These are phyloP conservation scores for Drosophila biarmipes DNA, from an alignment of 1,140 invertebrate genomes.

Conservation along the genomic window DNA sequence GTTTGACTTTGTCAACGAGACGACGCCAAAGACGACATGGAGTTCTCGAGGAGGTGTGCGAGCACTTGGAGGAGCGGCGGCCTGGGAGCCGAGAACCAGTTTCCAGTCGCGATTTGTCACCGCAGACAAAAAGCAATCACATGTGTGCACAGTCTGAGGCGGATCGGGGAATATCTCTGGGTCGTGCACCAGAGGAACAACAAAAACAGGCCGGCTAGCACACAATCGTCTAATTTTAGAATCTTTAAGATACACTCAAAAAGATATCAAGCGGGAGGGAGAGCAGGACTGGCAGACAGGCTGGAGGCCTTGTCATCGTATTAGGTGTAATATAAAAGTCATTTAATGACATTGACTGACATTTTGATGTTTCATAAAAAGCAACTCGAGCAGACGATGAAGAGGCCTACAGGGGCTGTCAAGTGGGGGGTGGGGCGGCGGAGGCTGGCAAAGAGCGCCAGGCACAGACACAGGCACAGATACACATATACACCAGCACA, in stretches of 20 bases:
- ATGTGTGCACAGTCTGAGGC: slow-evolving; percentile 56
- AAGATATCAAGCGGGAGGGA: slow-evolving; percentile 57
- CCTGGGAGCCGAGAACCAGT: slow-evolving; percentile 28
- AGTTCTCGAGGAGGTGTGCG: slow-evolving; percentile 17
- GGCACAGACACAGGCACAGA: neutral
- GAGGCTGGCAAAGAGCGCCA: slow-evolving; percentile 1
- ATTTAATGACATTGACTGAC: slow-evolving; percentile 83
- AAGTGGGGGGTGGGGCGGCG: neutral
- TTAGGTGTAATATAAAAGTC: slow-evolving; percentile 83
- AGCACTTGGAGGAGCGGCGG: neutral
- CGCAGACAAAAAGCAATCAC: slow-evolving; percentile 74
- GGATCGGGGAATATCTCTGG: slow-evolving; percentile 17
- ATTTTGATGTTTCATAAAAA: slow-evolving; percentile 84
- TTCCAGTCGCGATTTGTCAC: slow-evolving; percentile 67
- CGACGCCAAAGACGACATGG: slow-evolving; percentile 14
- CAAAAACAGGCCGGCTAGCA: slow-evolving; percentile 43
- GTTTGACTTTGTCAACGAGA: slow-evolving; percentile 77
- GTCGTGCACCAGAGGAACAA: slow-evolving; percentile 35
- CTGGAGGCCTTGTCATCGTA: slow-evolving; percentile 78
- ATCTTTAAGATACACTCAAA: slow-evolving; percentile 83
- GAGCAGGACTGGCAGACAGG: slow-evolving; percentile 32
- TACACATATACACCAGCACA: slow-evolving; percentile 49
- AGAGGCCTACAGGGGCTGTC: slow-evolving; percentile 16
- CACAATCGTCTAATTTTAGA: slow-evolving; percentile 82
- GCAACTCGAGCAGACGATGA: slow-evolving; percentile 76